These are phyloP conservation scores for Scomber scombrus DNA, from an alignment of 2,113 vertebrate species.

Conservation along the genomic window DNA sequence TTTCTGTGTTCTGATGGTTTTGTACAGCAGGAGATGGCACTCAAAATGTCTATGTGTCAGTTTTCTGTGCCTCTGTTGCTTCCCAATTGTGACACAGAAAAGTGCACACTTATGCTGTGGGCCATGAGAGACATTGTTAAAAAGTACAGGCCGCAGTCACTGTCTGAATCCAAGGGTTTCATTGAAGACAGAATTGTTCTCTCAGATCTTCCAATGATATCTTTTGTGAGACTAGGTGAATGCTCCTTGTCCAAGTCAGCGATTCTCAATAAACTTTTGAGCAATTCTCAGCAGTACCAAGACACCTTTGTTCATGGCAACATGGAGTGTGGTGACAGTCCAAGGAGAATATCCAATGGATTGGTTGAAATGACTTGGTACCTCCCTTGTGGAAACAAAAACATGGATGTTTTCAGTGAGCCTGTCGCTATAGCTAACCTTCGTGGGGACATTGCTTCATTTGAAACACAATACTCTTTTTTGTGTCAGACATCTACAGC, in stretches of 20 bases:
- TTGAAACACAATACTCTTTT: slow-evolving; percentile 82
- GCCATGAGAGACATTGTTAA: slow-evolving; percentile 83
- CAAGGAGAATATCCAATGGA: slow-evolving; percentile 83
- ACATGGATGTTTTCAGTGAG: slow-evolving; percentile 75
- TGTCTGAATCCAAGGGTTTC: slow-evolving; percentile 61
- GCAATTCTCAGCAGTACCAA: slow-evolving; percentile 37
- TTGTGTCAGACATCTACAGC: slow-evolving; percentile 83
- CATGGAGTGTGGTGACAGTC: slow-evolving; percentile 66
- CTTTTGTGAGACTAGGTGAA: slow-evolving; percentile 85
- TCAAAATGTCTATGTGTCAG: slow-evolving; percentile 72
- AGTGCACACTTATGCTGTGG: slow-evolving; percentile 82
- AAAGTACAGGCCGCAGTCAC: slow-evolving; percentile 65
- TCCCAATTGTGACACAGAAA: slow-evolving; percentile 76
- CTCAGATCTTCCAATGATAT: slow-evolving; percentile 75
- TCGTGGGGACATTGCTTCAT: slow-evolving; percentile 77
- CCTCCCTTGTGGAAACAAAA: slow-evolving; percentile 80
- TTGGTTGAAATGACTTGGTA: slow-evolving; percentile 86
- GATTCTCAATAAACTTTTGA: slow-evolving; percentile 84
- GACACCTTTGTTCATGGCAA: no score
- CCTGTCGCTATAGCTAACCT: slow-evolving; percentile 84
- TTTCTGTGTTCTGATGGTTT: no score
- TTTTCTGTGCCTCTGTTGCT: slow-evolving; percentile 87
- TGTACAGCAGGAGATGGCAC: slow-evolving; percentile 63
- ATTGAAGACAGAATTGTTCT: not conserved
- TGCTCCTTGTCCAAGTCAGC: slow-evolving; percentile 87